Evolutionary conservation across 2,888 invertebrate species (phyloP).

Genomic region (Platynereis dumerilii): DNA sequence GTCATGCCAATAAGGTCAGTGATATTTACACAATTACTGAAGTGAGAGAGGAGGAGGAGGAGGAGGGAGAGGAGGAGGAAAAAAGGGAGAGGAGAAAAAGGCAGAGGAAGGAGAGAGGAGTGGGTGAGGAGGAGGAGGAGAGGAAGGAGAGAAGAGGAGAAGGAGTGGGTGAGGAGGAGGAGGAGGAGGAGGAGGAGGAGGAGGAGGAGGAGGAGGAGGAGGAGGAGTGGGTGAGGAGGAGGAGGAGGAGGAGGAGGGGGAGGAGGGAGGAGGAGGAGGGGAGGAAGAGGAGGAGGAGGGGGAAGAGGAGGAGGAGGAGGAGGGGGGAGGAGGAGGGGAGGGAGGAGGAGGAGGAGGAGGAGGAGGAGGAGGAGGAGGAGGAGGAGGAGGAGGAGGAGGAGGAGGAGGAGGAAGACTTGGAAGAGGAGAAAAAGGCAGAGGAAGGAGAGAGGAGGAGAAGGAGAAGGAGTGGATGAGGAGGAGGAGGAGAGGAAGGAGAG

Average conservation of each 20-base stretch:
- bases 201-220: not conserved
- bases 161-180: too few species aligned
- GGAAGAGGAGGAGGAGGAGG: not conserved
- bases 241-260: not conserved
- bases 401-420: too few species aligned
- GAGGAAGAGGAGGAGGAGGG: not conserved
- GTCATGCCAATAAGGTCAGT: not conserved
- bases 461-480: too few species aligned
- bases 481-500: slow-evolving; percentile 8
- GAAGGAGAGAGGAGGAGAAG: not conserved
- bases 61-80: too few species aligned
- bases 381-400: not conserved
- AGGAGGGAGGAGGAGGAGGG: not conserved
- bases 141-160: too few species aligned
- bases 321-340: not conserved
- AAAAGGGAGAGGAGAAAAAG: too few species aligned
- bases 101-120: too few species aligned
- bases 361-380: not conserved
- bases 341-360: not conserved
- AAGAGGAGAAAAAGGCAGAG: not conserved
- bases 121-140: too few species aligned
- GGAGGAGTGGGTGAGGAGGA: too few species aligned
- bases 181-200: not conserved
- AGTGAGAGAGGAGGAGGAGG: not conserved
- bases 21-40: not conserved